Evolutionary conservation across 2,888 invertebrate species (phyloP), one percentile per base, ranked within the genome.

Genomic region (Eupsilia transversa): DNA sequence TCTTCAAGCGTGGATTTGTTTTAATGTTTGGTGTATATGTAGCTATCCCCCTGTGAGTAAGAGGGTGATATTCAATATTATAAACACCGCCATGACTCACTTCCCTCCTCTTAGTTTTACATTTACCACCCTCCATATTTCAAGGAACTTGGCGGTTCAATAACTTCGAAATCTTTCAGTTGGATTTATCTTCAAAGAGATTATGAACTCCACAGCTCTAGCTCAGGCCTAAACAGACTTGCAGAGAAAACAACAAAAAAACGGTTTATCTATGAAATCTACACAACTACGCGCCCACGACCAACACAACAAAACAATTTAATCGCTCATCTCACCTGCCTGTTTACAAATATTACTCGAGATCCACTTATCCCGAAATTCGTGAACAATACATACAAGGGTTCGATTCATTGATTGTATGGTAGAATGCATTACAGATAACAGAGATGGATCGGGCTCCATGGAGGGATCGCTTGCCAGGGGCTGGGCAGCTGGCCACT

Each of bases 351-450:
- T 52, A 80, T 61, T 72, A 61, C 35, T 17, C 43, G 33, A 82
- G 71, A 79, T 74, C 70, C 73, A 81, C 82, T 82, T 82, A 81
- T 74, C 73, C 82, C 70, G 12, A 78, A 72, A 64, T 68, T 81
- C 68, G 75, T 63, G 74, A 86, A 77, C 80, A 79, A 82, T 72
- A 71, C 79, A 56, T 60, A 77, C 77, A 56, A 72, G 68, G 67
- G 70, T 38, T 63, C 78, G 66, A 76, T 76, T 68, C 70, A 63
- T 56, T 61, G 76, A 66, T 81, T 80, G 73, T 77, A 59, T 46
- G 74, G 82, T 76, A 72, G 86, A 85, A 86, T 88, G 84, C 75
- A 84, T 86, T 83, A 83, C 57, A 87, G 88, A 88, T 88, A 88
- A 87, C 74, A 12, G 72, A 74, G 79, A 87, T 87, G 87, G 81